phyloP scores from a whole-genome alignment of 1,140 invertebrate genomes.

The Atta colombica region DNA sequence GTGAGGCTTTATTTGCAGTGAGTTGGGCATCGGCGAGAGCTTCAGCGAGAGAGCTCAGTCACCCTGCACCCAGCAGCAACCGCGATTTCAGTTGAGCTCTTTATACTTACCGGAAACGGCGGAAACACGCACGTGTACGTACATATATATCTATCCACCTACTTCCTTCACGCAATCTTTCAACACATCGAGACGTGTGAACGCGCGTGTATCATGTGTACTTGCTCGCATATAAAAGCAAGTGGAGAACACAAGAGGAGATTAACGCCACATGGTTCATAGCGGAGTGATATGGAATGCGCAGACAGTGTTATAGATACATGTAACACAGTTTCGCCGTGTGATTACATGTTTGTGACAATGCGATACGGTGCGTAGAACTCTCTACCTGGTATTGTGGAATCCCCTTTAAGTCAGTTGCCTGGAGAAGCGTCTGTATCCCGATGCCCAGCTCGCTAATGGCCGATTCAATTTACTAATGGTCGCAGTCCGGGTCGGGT shows the following conservation, averaged over 20 bases:
- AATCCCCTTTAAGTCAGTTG: constrained; percentile 50
- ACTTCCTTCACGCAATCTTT: constrained; percentile 34
- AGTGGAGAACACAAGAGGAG: constrained; percentile 17
- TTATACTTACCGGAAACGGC: constrained; percentile 54
- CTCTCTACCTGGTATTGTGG: neutral
- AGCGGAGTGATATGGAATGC: constrained; percentile 24
- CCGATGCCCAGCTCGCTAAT: constrained; percentile 29
- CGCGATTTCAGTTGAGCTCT: constrained; percentile 61
- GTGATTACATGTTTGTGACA: neutral
- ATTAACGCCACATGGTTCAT: constrained; percentile 29
- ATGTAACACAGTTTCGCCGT: neutral
- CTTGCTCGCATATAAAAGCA: constrained; percentile 19
- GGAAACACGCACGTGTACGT: constrained; percentile 4
- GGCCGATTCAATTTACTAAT: constrained; percentile 62
- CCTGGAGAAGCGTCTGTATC: constrained; percentile 50
- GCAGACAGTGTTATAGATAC: neutral
- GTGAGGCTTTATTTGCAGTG: constrained; percentile 80
- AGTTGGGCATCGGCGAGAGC: constrained; percentile 62
- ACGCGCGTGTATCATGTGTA: neutral
- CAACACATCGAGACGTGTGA: constrained; percentile 3
- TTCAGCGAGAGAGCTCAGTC: constrained; percentile 47
- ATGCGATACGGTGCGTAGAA: neutral
- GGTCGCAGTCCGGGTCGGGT: constrained; percentile 18
- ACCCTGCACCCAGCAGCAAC: constrained; percentile 32
- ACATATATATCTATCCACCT: constrained; percentile 19